These are phyloP conservation scores for Hylomyscus alleni DNA, from an alignment of 2,797 vertebrate species.

Conservation along the genomic window DNA sequence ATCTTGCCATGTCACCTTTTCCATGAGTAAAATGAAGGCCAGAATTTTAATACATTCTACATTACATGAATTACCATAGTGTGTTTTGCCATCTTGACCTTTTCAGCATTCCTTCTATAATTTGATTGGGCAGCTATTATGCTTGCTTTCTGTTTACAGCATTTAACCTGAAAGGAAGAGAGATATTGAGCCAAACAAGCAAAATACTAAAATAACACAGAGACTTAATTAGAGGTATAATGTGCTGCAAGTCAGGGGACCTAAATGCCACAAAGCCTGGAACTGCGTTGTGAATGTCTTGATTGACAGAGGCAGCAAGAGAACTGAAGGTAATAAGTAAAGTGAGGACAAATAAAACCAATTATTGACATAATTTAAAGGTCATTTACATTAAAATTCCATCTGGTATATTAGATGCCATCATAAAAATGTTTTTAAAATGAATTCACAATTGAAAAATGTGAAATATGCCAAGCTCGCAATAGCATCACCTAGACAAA, in stretches of 20 bases:
- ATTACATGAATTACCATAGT: conserved; percentile 81
- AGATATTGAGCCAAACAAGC: conserved; percentile 80
- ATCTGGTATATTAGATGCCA: conserved; percentile 43
- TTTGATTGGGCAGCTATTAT: conserved; percentile 83
- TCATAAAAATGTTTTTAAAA: conserved; percentile 56
- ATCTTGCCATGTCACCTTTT: conserved; percentile 54
- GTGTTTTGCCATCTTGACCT: conserved; percentile 82
- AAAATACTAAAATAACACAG: conserved; percentile 83
- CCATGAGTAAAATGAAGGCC: conserved; percentile 73
- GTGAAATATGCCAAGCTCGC: conserved; percentile 19
- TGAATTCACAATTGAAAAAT: conserved; percentile 43
- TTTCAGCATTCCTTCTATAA: conserved; percentile 83
- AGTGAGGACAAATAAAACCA: conserved; percentile 64
- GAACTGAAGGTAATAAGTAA: conserved; percentile 63
- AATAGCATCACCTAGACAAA: conserved; percentile 38
- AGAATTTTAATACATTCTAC: conserved; percentile 77
- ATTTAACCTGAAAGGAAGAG: conserved; percentile 82
- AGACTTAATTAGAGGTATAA: conserved; percentile 83
- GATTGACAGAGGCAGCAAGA: conserved; percentile 76
- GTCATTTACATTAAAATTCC: conserved; percentile 67
- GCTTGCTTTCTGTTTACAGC: conserved; percentile 80
- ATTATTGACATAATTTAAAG: conserved; percentile 69
- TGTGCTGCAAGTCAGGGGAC: conserved; percentile 70
- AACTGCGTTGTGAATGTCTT: conserved; percentile 68
- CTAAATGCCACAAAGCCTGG: conserved; percentile 78